Evolutionary conservation across 1,140 invertebrate species (phyloP).

Genomic region (Trichoplusia ni): DNA sequence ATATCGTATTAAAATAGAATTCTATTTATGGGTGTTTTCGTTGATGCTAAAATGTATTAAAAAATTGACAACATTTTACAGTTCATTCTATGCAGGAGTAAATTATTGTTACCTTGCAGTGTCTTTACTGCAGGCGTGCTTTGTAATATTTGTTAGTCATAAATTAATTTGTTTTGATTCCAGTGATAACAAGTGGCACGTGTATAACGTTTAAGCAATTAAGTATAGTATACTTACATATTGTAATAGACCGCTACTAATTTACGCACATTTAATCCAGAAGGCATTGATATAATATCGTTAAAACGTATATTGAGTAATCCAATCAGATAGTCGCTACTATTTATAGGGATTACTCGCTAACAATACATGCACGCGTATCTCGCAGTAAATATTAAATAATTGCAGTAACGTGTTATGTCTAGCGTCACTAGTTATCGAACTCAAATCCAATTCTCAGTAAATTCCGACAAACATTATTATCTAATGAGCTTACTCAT

Average conservation of each 20-base stretch:
- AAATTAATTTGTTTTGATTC: conserved; percentile 27
- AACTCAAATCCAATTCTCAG: conserved; percentile 1
- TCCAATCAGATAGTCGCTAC: conserved; percentile 4
- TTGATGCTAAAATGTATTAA: no score
- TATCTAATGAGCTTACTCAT: conserved; percentile 19
- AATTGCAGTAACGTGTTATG: conserved; percentile 6
- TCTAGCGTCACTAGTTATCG: conserved; percentile 2
- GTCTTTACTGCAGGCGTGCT: conserved; percentile 10
- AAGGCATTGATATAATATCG: conserved; percentile 2
- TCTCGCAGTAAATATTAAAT: neutral
- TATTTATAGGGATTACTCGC: conserved; percentile 17
- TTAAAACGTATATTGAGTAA: no score
- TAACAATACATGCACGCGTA: neutral
- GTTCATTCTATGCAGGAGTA: neutral
- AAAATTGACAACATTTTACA: no score
- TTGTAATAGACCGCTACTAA: no score
- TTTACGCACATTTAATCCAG: no score
- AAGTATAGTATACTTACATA: no score
- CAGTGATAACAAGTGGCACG: neutral
- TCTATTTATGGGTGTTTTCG: no score
- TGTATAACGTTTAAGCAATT: no score
- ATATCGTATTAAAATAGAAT: no score
- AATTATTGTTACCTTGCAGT: no score
- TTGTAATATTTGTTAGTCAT: no score
- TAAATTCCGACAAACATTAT: conserved; percentile 8